Base-by-base conservation (phyloP, 2,797 vertebrate genomes). In the Pseudochirops cupreus region DNA sequence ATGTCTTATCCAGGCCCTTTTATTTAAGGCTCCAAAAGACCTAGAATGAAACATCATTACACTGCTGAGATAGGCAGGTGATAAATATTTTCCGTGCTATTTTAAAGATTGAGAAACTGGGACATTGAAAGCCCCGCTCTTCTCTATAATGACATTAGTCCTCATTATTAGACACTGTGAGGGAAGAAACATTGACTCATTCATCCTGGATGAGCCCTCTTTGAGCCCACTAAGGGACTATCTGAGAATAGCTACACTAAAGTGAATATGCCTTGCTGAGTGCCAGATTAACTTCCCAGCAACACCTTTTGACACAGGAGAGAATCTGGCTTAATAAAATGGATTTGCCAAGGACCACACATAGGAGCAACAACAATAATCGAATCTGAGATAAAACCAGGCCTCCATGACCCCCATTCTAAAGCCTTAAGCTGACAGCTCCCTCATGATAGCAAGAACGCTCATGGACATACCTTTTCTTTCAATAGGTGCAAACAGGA, bases 381-480 rank as follows among this genome's bases (percentile, higher is more conserved):
- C 29, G 26, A 87, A 56, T 28, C 18, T 4, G 33, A 67, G 56
- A 56, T 82, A 39, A 87, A 82, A 24, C 54, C 53, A 39, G 54
- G 26, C 26, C 12, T 92, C 53, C 1, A 54, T 39, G 5, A 55
- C 55, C 16, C 33, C 21, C 14, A 55, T 21, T 29, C 53, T 16
- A 87, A 56, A 16, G 53, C 92, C 46, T 16, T 82, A 74, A 92
- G 62, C n/a, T 53, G 9, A 54, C 3, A 46, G 16, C 26, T 87
- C 5, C 54, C 67, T 46, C 26, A 46, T 24, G 21, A 54, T 7
- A 31, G n/a, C 92, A 87, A 56, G n/a, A 93, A 29, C 56, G 54
- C 5, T 33, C n/a, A 55, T 33, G 94, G 0, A 98, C 99, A 91
- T 94, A 99, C 99, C 99, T 99, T 99, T 99, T 96, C 99, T 99